phyloP scores from a whole-genome alignment of 2,888 invertebrate species.

The Papilio demoleus region DNA sequence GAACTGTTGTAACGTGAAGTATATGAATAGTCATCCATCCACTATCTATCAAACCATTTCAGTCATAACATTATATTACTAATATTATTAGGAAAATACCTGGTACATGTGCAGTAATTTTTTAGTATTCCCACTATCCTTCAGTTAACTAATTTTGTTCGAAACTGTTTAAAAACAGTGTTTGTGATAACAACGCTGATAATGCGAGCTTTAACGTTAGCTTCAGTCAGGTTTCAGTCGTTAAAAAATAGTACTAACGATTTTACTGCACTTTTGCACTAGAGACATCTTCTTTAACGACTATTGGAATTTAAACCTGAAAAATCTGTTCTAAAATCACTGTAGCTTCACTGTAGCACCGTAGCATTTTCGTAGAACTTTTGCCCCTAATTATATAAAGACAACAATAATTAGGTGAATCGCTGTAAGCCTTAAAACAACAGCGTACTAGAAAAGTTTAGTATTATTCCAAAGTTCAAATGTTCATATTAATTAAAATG shows the following conservation, averaged over 20 bases:
- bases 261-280: constrained; percentile 3
- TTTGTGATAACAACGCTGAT: constrained; percentile 1
- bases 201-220: neutral
- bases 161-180: neutral
- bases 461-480: constrained; percentile 23
- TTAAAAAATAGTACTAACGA: constrained; percentile 17
- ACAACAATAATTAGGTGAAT: constrained; percentile 35
- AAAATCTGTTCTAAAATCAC: constrained; percentile 12
- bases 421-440: constrained; percentile 29
- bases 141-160: neutral
- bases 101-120: too few relatives aligned
- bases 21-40: too few relatives aligned
- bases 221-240: constrained; percentile 12
- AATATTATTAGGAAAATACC: too few relatives aligned
- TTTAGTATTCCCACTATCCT: too few relatives aligned
- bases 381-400: constrained; percentile 31
- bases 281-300: constrained; percentile 6
- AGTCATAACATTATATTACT: too few relatives aligned
- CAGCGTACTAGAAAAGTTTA: constrained; percentile 22
- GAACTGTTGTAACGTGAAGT: too few relatives aligned
- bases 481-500: constrained; percentile 32
- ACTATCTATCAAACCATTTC: too few relatives aligned
- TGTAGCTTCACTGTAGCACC: constrained; percentile 2
- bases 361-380: constrained; percentile 10
- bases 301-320: constrained; percentile 17